Conservation (phyloP, 2,113 vertebrate species). For the Atlantisia rogersi region DNA sequence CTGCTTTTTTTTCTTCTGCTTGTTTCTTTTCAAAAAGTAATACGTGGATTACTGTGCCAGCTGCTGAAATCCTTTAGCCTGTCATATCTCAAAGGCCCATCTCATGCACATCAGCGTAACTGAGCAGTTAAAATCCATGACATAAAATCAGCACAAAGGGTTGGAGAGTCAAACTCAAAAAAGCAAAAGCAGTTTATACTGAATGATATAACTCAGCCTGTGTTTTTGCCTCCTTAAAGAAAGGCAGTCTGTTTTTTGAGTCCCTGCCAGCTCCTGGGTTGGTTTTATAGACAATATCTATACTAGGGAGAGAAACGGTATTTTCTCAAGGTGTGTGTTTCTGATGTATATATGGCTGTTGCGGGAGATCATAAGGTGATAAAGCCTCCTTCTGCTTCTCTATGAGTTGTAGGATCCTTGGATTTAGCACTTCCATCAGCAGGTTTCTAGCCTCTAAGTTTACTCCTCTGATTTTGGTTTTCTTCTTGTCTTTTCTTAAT, state of each 20-base stretch:
- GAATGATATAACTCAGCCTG: not conserved
- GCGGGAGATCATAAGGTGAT: not conserved
- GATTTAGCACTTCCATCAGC: not conserved
- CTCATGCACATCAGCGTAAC: not conserved
- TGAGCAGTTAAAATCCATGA: not conserved
- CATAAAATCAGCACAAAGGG: not conserved
- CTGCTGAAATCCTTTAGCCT: not conserved
- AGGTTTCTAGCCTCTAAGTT: not conserved
- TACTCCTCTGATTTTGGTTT: not conserved
- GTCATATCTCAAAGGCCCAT: not conserved
- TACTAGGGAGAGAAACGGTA: not conserved
- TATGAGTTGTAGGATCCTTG: not conserved
- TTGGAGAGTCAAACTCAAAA: not conserved
- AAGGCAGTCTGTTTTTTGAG: not conserved
- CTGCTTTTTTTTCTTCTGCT: not conserved
- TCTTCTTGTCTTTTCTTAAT: not conserved
- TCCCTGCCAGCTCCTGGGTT: not conserved
- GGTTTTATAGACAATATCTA: not conserved
- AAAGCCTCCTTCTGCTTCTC: not conserved
- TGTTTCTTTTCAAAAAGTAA: too few relatives aligned
- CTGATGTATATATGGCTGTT: not conserved
- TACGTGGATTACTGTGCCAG: too few relatives aligned
- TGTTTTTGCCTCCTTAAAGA: not conserved
- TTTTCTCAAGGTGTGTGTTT: not conserved
- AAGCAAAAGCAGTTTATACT: not conserved